These are phyloP conservation scores for Esox niger DNA, from an alignment of 2,113 vertebrate genomes.

Conservation along the genomic window DNA sequence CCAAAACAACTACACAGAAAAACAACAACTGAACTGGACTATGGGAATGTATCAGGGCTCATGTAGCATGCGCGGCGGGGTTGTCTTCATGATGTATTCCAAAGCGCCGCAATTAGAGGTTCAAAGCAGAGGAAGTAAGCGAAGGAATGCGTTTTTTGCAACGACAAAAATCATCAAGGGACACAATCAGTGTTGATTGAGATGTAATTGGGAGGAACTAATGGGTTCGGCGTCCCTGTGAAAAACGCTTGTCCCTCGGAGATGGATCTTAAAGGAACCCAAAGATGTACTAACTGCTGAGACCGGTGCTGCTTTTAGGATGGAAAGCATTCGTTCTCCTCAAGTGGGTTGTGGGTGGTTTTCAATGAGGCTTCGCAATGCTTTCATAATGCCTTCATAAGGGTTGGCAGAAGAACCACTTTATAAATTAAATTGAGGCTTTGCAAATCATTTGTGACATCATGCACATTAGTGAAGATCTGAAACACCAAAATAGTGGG, in stretches of 20 bases:
- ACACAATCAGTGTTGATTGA: conserved; percentile 26
- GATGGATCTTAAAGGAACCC: neutral
- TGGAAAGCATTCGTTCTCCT: too few relatives aligned
- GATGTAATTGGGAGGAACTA: conserved; percentile 24
- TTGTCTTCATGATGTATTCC: conserved; percentile 16
- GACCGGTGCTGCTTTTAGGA: too few relatives aligned
- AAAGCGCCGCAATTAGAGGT: conserved; percentile 35
- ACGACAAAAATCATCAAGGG: conserved; percentile 18
- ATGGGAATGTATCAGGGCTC: neutral
- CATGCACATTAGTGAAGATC: too few relatives aligned
- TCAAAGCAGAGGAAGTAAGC: conserved; percentile 50
- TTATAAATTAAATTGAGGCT: too few relatives aligned
- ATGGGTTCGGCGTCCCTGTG: neutral
- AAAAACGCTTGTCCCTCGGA: neutral
- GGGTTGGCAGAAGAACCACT: too few relatives aligned
- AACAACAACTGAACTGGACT: conserved; percentile 2
- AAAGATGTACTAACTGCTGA: too few relatives aligned
- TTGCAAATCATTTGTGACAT: too few relatives aligned
- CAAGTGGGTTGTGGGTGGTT: too few relatives aligned
- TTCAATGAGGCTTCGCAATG: too few relatives aligned
- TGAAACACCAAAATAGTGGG: too few relatives aligned
- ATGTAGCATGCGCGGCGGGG: neutral
- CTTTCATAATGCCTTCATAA: too few relatives aligned
- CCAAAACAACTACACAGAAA: neutral
- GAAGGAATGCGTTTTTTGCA: conserved; percentile 14